These are phyloP conservation scores for Hyaena hyaena DNA, from an alignment of 2,113 vertebrate species.

Conservation along the genomic window DNA sequence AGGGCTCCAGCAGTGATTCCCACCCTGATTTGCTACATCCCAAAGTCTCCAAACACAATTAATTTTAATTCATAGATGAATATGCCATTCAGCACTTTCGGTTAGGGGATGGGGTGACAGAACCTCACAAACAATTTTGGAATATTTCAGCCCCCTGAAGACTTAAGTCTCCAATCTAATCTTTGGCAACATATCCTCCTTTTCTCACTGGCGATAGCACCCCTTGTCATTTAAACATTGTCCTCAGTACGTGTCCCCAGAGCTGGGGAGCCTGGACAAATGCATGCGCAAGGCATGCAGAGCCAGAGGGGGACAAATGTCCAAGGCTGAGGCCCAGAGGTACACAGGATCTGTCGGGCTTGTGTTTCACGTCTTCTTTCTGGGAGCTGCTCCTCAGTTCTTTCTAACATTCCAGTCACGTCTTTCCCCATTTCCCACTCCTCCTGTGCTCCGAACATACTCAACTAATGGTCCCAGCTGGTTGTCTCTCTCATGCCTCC, in stretches of 20 bases:
- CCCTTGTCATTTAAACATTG: background rate
- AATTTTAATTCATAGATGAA: slow-evolving; percentile 68
- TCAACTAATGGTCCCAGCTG: background rate
- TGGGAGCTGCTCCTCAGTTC: background rate
- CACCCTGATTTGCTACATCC: slow-evolving; percentile 53
- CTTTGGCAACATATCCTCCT: background rate
- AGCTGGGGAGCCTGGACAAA: background rate
- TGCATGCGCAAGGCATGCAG: rapidly evolving
- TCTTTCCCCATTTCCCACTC: background rate
- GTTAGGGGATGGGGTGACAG: background rate
- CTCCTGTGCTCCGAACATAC: background rate
- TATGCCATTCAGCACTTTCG: slow-evolving; percentile 15
- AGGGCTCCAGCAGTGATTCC: slow-evolving; percentile 44
- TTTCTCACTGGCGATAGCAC: background rate
- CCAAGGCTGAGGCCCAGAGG: background rate
- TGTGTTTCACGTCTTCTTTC: background rate
- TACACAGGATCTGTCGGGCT: rapidly evolving
- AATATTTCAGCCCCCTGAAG: slow-evolving; percentile 15
- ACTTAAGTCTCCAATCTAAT: slow-evolving; percentile 18
- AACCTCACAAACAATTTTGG: slow-evolving; percentile 51
- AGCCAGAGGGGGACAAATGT: background rate
- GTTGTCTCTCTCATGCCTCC: background rate
- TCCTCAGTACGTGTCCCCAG: background rate
- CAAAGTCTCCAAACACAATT: slow-evolving; percentile 74
- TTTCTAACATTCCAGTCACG: background rate